These are phyloP conservation scores for Nephrotoma flavescens DNA, from an alignment of 2,888 invertebrate species.

Conservation along the genomic window DNA sequence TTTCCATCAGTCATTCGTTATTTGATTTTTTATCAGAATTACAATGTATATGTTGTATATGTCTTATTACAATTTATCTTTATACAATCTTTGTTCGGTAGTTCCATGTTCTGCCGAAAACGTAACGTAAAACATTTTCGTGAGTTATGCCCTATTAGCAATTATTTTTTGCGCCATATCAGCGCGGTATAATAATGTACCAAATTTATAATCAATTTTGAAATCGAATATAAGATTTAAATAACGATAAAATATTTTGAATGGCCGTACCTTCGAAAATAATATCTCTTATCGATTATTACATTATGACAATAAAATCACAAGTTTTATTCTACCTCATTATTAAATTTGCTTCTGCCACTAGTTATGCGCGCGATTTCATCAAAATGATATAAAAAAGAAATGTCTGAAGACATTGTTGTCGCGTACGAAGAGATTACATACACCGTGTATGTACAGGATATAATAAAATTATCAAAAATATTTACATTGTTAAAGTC, in stretches of 20 bases:
- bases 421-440: background rate
- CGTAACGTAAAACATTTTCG: background rate
- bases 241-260: background rate
- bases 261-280: background rate
- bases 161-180: background rate
- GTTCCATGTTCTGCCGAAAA: background rate
- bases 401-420: background rate
- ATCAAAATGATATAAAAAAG: background rate
- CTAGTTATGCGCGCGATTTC: background rate
- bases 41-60: background rate
- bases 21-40: background rate
- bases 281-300: background rate
- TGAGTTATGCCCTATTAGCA: background rate
- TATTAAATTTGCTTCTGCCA: background rate
- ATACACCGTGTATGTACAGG: background rate
- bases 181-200: background rate
- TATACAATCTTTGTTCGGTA: too few species aligned
- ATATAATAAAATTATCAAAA: background rate
- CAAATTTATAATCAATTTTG: background rate
- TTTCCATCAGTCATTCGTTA: background rate
- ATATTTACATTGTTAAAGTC: background rate
- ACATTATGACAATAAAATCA: background rate
- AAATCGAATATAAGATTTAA: background rate
- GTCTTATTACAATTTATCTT: background rate
- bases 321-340: background rate